Evolutionary conservation across 2,888 invertebrate genomes (phyloP), one percentile per base, ranked within the genome.

Genomic region (Sphecodes monilicornis): DNA sequence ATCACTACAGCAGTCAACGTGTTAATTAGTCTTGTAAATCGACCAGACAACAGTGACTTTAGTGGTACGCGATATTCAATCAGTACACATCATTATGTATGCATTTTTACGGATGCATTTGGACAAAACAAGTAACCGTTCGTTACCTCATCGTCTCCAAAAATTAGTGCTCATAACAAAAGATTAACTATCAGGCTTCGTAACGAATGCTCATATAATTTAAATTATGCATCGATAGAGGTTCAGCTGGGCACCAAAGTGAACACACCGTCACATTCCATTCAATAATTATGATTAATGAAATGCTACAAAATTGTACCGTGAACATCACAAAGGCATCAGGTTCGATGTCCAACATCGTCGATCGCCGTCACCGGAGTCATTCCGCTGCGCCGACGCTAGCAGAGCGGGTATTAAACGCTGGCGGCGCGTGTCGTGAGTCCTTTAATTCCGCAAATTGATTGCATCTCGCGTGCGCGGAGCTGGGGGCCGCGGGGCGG

Each of bases 401-500:
- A 50, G 50, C 50, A 22, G 50, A 26, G 57, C 13, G 26, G 29
- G 16, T 60, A 60, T 60, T 60, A 60, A 60, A 29, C 60, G 60
- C 16, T 26, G 29, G 26, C 26, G 60, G 60, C 60, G 60, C 60
- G 60, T 60, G 60, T 60, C 64, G 32, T 8, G 64, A 32, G 18
- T 32, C 46, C 71, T 43, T 46, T 46, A 43, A 29, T 46, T 71
- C 32, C 46, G 46, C 18, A 32, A 64, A 64, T 64, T 32, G 64
- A 64, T 64, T 60, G 60, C 29, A 60, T 60, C 60, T 60, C 32
- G 64, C 64, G 64, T 32, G 64, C 32, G 8, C 64, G 29, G 32
- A 1, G 32, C 18, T 18, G 22, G 8, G 18, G 16, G 16, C 60
- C 18, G 32, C 32, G 32, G 50, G 22, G n/a, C 11, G 32, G 16